Conservation (phyloP, 2,113 vertebrate genomes). For the Podiceps cristatus region DNA sequence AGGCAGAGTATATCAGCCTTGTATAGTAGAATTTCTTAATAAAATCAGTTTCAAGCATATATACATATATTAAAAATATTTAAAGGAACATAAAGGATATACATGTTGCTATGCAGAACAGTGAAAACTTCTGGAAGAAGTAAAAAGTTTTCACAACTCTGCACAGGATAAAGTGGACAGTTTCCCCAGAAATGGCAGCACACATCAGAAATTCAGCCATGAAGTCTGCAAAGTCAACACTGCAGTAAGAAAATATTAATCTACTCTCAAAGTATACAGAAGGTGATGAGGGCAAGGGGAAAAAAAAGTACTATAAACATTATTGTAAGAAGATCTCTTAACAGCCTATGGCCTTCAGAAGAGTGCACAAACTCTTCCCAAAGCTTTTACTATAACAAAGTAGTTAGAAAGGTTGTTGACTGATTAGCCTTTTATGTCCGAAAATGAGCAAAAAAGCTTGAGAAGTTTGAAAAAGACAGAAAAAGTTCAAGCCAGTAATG, state of each 20-base stretch:
- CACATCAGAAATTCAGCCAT: neutral
- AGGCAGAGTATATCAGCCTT: neutral
- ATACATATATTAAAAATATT: neutral
- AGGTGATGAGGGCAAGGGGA: neutral
- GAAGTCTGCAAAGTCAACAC: neutral
- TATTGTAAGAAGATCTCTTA: conserved; percentile 3
- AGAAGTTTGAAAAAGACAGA: neutral
- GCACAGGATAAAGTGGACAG: neutral
- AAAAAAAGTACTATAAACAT: neutral
- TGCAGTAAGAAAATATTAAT: neutral
- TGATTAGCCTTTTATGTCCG: neutral
- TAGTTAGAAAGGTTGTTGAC: neutral
- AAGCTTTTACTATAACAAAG: neutral
- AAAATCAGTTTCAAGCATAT: neutral
- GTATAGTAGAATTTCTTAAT: neutral
- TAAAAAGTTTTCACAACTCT: neutral
- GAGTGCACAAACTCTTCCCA: neutral
- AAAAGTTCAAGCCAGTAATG: neutral
- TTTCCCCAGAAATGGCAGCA: neutral
- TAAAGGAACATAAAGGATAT: neutral
- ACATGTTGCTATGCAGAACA: neutral
- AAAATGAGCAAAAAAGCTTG: neutral
- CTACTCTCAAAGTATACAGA: neutral
- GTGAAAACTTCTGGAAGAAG: neutral
- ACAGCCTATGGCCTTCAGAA: neutral